Base-by-base conservation (phyloP, 2,797 vertebrate genomes). In the Cyclura pinguis region DNA sequence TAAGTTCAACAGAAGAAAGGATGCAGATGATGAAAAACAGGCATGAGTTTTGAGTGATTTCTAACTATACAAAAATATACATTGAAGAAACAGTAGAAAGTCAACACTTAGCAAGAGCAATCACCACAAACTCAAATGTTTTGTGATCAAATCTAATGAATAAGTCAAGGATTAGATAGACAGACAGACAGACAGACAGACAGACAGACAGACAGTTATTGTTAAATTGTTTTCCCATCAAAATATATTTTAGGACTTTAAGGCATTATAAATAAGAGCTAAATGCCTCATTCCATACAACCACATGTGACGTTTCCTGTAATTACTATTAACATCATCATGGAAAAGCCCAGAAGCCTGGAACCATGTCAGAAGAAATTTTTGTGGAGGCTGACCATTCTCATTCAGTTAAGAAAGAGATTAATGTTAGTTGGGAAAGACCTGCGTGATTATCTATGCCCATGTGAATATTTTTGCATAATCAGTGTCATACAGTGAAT, bases 21-120 rank as follows among this genome's bases (percentile, higher is more conserved):
- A 88, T 92, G 92, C 35, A 7, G 35, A 95, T 85, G 52, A 89
- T 93, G 93, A 47, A 47, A 47, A 94, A 72, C 73, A 81, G 27
- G 57, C 8, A 27, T 86, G 73, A 78, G 72, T 85, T 92, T 93
- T 90, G 91, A 95, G 90, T 82, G 92, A 38, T 93, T 93, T 85
- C 52, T 85, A 3, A 80, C 92, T 93, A 92, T 72, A 91, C 83
- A 93, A 91, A 27, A 52, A 87, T 24, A 55, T 27, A 83, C 35
- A 55, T 29, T 50, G 57, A 77, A 90, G 64, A n/a, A 73, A 24
- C 69, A 38, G 6, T 29, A 62, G 32, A 86, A 83, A 83, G 38
- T 76, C 16, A 42, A 3, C 80, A 74, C 27, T 62, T 55, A 38
- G 55, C 29, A 81, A 77, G 8, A 38, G 24, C 18, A 55, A 74